Evolutionary conservation across 2,113 vertebrate species (phyloP), one percentile per base, ranked within the genome.

Genomic region (Odobenus rosmarus): DNA sequence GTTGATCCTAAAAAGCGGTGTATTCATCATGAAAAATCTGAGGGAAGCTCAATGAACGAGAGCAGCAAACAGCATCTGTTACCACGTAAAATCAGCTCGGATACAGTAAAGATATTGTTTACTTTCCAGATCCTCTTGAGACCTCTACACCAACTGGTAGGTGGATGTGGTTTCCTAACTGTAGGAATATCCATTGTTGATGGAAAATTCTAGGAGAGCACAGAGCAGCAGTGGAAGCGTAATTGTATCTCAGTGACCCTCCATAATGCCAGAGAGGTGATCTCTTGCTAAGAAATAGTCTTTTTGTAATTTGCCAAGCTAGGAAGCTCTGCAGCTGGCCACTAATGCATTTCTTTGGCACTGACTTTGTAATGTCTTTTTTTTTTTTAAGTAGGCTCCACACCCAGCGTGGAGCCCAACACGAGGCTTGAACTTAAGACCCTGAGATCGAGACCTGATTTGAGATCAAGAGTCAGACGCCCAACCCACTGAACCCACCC

Each of bases 41-140:
- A 97, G 92, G 71, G 86, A 96, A 93, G 59, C 84, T 64, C 92
- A 87, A 93, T n/a, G 59, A 93, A 67, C 1, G 8, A 39, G 10
- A 67, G 81, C 64, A 87, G 72, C 86, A 88, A 95, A 96, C 19
- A 85, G 92, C 96, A 96, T 94, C 94, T 97, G 95, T 90, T 84
- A 62, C 82, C 95, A 90, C 55, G 83, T 76, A 74, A 89, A 80
- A 69, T 85, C 62, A 90, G 51, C 88, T 81, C 39, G 36, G 76
- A 88, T 61, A 53, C 92, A 77, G 31, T 46, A 72, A 71, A 55
- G 81, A 51, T 28, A 51, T 0, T 89, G 51, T 89, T 96, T 96
- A 77, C 82, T 93, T 90, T 59, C 80, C 31, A 88, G 46, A 49
- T 90, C 85, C 69, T 94, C 55, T 26, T 21, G 81, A 94, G 93